A percentile compares a stretch with the other conserved stretches of the same genome.
phyloP scores from a whole-genome alignment of 2,888 invertebrate genomes.

The Fabriciana adippe region DNA sequence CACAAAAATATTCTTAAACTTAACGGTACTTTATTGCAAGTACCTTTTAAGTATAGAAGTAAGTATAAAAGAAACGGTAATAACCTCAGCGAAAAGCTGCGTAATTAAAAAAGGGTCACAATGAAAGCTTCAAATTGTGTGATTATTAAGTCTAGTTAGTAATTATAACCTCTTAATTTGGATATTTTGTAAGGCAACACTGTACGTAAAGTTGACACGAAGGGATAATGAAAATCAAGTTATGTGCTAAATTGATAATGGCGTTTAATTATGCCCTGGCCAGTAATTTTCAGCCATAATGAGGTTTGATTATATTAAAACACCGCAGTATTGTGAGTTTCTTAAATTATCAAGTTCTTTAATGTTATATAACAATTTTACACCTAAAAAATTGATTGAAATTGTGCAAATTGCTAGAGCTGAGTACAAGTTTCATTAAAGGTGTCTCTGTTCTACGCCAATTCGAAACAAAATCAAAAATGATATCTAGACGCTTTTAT shows the following conservation, averaged over 20 bases:
- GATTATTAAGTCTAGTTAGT: conserved; percentile 20
- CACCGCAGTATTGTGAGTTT: too few relatives aligned
- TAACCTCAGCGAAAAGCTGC: conserved; percentile 17
- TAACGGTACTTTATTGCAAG: not conserved
- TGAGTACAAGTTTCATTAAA: too few relatives aligned
- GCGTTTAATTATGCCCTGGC: too few relatives aligned
- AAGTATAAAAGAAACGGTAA: conserved; percentile 32
- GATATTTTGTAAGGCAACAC: conserved; percentile 3
- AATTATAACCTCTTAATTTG: conserved; percentile 27
- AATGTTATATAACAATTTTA: too few relatives aligned
- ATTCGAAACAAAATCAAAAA: not conserved
- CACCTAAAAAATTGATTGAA: too few relatives aligned
- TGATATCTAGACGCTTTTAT: not conserved
- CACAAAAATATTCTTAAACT: too few relatives aligned
- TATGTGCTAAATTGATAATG: too few relatives aligned
- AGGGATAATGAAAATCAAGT: too few relatives aligned
- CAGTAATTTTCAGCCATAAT: too few relatives aligned
- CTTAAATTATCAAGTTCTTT: too few relatives aligned
- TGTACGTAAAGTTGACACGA: not conserved
- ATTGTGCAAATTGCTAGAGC: too few relatives aligned
- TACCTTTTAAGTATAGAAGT: conserved; percentile 9
- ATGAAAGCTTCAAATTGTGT: conserved; percentile 29
- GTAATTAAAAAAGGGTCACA: conserved; percentile 33
- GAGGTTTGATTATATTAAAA: too few relatives aligned
- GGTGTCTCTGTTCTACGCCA: not conserved